Percentiles rank a stretch among this genome's conserved stretches.
These are phyloP conservation scores for Sisor rabdophorus DNA, from an alignment of 2,113 vertebrate species.

Conservation along the genomic window DNA sequence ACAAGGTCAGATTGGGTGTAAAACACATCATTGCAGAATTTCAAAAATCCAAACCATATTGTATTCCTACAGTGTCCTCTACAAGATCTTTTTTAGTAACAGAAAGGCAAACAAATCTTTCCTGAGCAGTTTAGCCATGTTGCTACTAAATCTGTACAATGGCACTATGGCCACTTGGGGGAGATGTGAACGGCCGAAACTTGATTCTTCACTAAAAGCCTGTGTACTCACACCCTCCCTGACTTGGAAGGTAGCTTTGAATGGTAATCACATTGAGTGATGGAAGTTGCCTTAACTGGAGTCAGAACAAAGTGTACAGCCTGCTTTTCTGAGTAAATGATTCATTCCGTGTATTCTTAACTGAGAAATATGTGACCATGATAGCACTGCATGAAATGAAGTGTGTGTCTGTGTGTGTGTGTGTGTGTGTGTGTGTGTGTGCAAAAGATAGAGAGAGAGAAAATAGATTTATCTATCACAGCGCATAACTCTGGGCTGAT, in stretches of 20 bases:
- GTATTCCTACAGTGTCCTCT: background rate
- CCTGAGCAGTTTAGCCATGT: background rate
- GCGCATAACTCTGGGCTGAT: background rate
- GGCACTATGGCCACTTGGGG: slow-evolving; percentile 29
- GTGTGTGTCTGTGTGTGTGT: too few species aligned
- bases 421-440: too few species aligned
- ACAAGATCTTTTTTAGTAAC: background rate
- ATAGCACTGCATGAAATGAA: background rate
- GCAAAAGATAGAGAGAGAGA: too few species aligned
- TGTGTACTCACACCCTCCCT: slow-evolving; percentile 11
- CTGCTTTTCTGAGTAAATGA: slow-evolving; percentile 11
- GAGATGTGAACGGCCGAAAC: slow-evolving; percentile 34
- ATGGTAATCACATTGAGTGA: slow-evolving; percentile 15
- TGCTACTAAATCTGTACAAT: background rate
- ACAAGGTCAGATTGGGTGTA: background rate
- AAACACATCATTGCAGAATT: background rate
- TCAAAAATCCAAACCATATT: background rate
- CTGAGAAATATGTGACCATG: background rate
- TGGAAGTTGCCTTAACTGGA: slow-evolving; percentile 20
- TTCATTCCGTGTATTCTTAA: background rate
- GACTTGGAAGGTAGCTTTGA: slow-evolving; percentile 18
- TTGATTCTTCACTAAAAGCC: background rate
- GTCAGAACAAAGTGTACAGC: background rate
- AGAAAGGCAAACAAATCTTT: slow-evolving; percentile 9
- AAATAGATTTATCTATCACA: background rate